These are phyloP conservation scores for Hirudo medicinalis DNA, from an alignment of 1,140 invertebrate species.

Conservation along the genomic window DNA sequence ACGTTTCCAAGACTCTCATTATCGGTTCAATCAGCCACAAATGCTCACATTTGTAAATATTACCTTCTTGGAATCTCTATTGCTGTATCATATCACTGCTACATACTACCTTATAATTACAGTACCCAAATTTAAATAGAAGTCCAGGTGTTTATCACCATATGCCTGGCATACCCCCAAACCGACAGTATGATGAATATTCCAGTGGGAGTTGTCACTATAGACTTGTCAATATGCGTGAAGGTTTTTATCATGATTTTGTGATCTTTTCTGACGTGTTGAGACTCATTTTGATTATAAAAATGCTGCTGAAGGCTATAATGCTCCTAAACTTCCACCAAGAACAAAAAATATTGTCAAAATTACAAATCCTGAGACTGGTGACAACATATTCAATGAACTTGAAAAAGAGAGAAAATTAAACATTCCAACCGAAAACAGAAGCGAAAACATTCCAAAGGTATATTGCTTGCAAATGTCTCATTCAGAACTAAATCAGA, in stretches of 20 bases:
- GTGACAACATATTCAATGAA: slow-evolving; percentile 6
- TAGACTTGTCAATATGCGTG: slow-evolving; percentile 3
- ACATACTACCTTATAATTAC: not conserved
- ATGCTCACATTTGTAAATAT: slow-evolving; percentile 5
- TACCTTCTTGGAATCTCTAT: not conserved
- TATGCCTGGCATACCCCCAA: not conserved
- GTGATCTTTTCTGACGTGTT: too few relatives aligned
- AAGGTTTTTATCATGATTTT: not conserved
- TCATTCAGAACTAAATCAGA: too few relatives aligned
- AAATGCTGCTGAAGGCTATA: too few relatives aligned
- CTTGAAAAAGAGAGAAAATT: not conserved
- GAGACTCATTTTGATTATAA: too few relatives aligned
- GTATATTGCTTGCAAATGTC: too few relatives aligned
- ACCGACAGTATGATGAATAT: not conserved
- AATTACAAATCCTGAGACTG: slow-evolving; percentile 9
- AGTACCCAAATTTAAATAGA: slow-evolving; percentile 10
- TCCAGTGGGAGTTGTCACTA: not conserved
- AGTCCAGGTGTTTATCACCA: slow-evolving; percentile 2
- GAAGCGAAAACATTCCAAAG: not conserved
- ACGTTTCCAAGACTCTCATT: not conserved
- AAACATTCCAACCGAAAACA: not conserved
- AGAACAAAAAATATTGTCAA: slow-evolving; percentile 6
- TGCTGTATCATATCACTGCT: not conserved
- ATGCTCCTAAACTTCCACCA: not conserved
- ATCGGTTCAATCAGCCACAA: not conserved